Conservation (phyloP, 2,888 invertebrate species). For the Punctoribates punctum region DNA sequence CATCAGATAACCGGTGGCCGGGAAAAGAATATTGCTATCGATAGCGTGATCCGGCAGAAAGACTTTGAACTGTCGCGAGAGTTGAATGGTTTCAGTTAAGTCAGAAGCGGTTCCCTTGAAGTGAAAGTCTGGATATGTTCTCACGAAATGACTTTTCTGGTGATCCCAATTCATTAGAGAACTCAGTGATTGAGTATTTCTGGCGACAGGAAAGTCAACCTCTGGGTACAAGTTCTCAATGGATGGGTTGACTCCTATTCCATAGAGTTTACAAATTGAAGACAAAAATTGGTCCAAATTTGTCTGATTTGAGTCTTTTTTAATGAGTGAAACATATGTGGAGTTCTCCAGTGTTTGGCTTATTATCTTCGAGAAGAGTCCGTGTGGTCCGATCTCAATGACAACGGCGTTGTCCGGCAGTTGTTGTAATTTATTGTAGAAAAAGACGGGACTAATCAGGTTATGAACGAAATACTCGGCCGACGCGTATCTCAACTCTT, state of each 20-base stretch:
- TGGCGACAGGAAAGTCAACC: slow-evolving; percentile 70
- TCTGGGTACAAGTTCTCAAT: slow-evolving; percentile 64
- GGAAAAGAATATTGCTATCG: slow-evolving; percentile 58
- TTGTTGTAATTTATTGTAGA: slow-evolving; percentile 77
- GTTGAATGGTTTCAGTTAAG: slow-evolving; percentile 57
- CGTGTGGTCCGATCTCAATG: slow-evolving; percentile 91
- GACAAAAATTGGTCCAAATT: slow-evolving; percentile 70
- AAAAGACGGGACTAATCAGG: slow-evolving; percentile 83
- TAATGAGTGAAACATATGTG: slow-evolving; percentile 74
- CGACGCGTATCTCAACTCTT: slow-evolving; percentile 73
- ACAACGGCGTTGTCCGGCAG: slow-evolving; percentile 82
- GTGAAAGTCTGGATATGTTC: slow-evolving; percentile 44
- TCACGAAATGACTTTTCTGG: slow-evolving; percentile 48
- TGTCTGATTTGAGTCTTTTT: slow-evolving; percentile 67
- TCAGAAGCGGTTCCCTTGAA: slow-evolving; percentile 54
- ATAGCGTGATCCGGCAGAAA: slow-evolving; percentile 49
- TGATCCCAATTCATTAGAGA: slow-evolving; percentile 90
- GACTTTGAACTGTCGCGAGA: too few species aligned
- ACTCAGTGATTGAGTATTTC: slow-evolving; percentile 83
- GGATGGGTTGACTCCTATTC: slow-evolving; percentile 73
- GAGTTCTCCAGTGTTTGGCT: not conserved
- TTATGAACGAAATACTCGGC: slow-evolving; percentile 95
- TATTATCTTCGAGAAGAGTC: slow-evolving; percentile 57
- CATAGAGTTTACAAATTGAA: slow-evolving; percentile 74
- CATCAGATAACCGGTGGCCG: slow-evolving; percentile 58